Base-by-base conservation (phyloP, 2,113 vertebrate species). In the Andinoacara biseriatus region DNA sequence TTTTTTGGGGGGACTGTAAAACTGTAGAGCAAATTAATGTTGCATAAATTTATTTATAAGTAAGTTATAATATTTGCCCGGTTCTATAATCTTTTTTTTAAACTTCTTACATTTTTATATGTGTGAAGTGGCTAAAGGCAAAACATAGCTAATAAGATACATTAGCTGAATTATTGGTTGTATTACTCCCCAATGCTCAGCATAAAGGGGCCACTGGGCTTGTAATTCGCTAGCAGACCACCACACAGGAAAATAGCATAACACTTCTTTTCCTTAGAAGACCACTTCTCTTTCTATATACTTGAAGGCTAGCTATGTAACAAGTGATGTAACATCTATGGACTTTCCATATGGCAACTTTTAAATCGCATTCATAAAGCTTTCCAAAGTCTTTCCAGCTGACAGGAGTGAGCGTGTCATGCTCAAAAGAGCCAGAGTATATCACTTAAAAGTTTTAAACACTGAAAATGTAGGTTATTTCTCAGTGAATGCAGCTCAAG, bases 401-500 rank as follows among this genome's bases (percentile, higher is more conserved):
- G 63, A 49, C 65, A 49, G 24, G 24, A 69, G 43, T 20, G 29
- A 26, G 49, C 29, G 10, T 52, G 65, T n/a, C 5, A 52, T 52
- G 24, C 26, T 72, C 10, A 26, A 31, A 31, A 31, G 20, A 31
- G n/a, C 26, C 52, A 31, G 6, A 54, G 46, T 72, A n/a, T 54
- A 52, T 52, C 26, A 31, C 49, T 72, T 52, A 31, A 69, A 69
- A 72, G 67, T 52, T 72, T 72, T n/a, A 54, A 54, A 72, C 17
- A 72, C 13, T 58, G 35, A 1, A 80, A 72, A 86, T 83, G 79
- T 82, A 74, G 80, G 80, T 74, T 80, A 83, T 59, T 80, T 74
- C 52, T 65, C 46, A 83, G 59, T 38, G 57, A 88, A 59, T 26
- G 22, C 60, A 62, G 83, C 63, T 74, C 20, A 59, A 59, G 31